phyloP scores from a whole-genome alignment of 2,113 vertebrate genomes.

The Vulpes lagopus region DNA sequence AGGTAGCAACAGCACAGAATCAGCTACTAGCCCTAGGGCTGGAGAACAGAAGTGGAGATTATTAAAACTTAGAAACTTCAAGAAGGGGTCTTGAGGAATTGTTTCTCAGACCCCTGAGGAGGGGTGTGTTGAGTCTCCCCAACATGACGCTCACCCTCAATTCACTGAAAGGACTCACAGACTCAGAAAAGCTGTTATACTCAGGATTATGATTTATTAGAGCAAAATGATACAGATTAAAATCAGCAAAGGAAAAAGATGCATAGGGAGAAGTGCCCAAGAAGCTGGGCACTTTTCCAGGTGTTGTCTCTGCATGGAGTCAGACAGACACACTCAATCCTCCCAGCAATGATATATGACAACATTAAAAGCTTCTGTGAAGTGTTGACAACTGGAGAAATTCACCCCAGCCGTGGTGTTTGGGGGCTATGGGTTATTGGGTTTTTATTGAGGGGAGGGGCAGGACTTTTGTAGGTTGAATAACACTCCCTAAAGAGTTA shows the following conservation, averaged over 20 bases:
- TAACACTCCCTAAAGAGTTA: not conserved
- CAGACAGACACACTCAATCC: not conserved
- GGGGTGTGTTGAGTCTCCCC: not conserved
- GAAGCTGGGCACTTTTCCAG: not conserved
- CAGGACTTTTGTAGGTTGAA: not conserved
- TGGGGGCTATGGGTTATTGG: not conserved
- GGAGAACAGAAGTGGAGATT: not conserved
- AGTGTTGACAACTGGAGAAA: not conserved
- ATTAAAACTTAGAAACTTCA: not conserved
- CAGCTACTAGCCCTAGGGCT: not conserved
- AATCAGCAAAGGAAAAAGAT: not conserved
- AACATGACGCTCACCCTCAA: not conserved
- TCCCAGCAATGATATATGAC: not conserved
- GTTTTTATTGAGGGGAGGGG: not conserved
- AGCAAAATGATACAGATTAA: not conserved
- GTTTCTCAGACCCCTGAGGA: not conserved
- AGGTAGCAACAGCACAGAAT: not conserved
- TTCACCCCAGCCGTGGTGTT: not conserved
- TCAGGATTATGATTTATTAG: not conserved
- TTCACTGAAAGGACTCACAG: not conserved
- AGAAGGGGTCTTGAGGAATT: not conserved
- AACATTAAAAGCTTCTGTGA: not conserved
- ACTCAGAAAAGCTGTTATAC: not conserved
- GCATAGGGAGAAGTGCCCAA: not conserved
- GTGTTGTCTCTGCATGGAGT: not conserved